Conservation (phyloP, 2,797 vertebrate genomes). For the Chromobotia macracanthus region DNA sequence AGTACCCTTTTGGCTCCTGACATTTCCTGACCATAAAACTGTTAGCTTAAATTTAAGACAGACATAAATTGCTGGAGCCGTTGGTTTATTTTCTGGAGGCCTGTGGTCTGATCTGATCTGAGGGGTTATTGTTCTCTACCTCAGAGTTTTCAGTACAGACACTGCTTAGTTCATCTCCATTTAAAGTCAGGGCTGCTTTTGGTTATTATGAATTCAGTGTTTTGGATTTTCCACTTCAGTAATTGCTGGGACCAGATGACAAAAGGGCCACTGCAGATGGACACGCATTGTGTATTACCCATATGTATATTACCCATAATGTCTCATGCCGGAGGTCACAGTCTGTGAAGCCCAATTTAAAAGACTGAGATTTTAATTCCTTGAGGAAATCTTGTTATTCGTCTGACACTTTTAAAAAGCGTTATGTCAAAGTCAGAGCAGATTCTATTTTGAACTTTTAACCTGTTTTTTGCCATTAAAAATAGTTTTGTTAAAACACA, state of each 20-base stretch:
- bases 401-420: neutral
- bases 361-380: neutral
- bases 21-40: neutral
- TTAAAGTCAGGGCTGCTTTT: neutral
- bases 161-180: neutral
- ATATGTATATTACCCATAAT: neutral
- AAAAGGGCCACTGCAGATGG: neutral
- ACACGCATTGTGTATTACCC: neutral
- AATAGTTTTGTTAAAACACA: no score
- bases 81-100: constrained; percentile 19
- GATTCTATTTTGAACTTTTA: no score
- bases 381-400: neutral
- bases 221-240: neutral
- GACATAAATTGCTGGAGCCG: neutral
- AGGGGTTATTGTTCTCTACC: neutral
- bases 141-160: neutral
- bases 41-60: neutral
- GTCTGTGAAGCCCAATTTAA: neutral
- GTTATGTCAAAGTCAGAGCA: neutral
- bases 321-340: neutral
- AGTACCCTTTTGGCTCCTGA: neutral
- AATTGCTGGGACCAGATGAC: neutral
- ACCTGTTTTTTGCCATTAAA: no score
- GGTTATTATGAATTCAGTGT: neutral
- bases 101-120: constrained; percentile 1